phyloP scores from a whole-genome alignment of 2,113 vertebrate species.

The Nothoprocta pentlandii region DNA sequence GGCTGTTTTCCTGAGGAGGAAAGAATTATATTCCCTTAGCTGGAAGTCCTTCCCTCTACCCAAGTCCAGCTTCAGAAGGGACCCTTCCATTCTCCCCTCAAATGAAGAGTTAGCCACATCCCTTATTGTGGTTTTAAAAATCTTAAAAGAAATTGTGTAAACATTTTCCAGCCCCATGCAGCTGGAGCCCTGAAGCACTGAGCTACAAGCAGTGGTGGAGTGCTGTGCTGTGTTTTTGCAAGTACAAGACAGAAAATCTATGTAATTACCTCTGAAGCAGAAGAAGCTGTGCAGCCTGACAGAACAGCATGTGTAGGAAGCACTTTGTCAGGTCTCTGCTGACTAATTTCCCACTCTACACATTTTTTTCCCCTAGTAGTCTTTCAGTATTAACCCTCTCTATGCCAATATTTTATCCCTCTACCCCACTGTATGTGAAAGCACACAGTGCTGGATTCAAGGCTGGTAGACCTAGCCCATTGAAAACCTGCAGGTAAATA shows the following conservation, averaged over 20 bases:
- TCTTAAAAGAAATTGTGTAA: slow-evolving; percentile 79
- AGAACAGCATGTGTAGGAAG: slow-evolving; percentile 90
- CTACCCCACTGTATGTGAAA: background rate
- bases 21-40: background rate
- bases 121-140: slow-evolving; percentile 70
- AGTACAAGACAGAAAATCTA: slow-evolving; percentile 99
- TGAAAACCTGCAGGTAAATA: background rate
- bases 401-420: background rate
- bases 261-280: slow-evolving; percentile 99
- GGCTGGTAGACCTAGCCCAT: background rate
- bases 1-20: background rate
- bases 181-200: slow-evolving; percentile 89
- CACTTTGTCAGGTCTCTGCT: slow-evolving; percentile 87
- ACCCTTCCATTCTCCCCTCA: background rate
- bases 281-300: slow-evolving; percentile 92
- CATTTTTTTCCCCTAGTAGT: slow-evolving; percentile 14
- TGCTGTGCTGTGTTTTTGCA: slow-evolving; percentile 96
- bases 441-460: background rate
- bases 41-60: background rate
- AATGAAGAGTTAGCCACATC: slow-evolving; percentile 23
- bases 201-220: slow-evolving; percentile 86
- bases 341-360: slow-evolving; percentile 82
- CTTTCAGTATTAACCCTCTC: slow-evolving; percentile 59
- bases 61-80: background rate
- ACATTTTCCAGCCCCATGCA: slow-evolving; percentile 78